Evolutionary conservation across 2,888 invertebrate genomes (phyloP), one percentile per base, ranked within the genome.

Genomic region (Uropetala carovei): DNA sequence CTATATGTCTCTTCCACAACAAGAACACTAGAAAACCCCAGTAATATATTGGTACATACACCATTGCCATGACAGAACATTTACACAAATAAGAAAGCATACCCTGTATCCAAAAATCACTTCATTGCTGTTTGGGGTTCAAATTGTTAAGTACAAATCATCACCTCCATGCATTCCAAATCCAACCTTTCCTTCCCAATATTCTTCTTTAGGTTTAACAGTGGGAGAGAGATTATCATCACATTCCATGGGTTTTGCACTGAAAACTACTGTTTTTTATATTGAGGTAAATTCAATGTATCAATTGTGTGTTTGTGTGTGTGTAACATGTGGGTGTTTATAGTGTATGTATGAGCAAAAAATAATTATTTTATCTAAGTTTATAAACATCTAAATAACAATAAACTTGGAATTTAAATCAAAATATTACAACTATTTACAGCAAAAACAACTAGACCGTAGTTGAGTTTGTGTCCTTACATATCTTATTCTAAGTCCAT

Each of bases 21-120:
- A 89, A 89, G 89, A 89, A 89, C 64, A 89, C 89, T 89, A 89
- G 89, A 89, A 89, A 89, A 89, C 89, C 89, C 89, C 89, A 89
- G 89, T 89, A 89, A 89, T 89, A 89, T 89, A 89, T 89, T 89
- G 89, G 89, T 89, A 89, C 89, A 89, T 89, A 89, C 89, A 89
- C 89, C 89, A 89, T 89, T 89, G 89, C 89, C 89, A 68, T 89
- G 89, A 89, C 89, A 93, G 93, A 93, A 93, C 93, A 93, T 93
- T 93, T 93, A 96, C 96, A 96, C 96, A 97, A 97, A 97, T 97
- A 97, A 97, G 97, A 98, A 96, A 97, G 97, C 97, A 97, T 98
- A 98, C 98, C 98, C 98, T 98, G 98, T 98, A 97, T 97, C 98
- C 98, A 97, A 97, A 96, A 97, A 97, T 97, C 97, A 97, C 97